Conservation (phyloP, 2,113 vertebrate genomes). For the Petrocephalus zakoni region DNA sequence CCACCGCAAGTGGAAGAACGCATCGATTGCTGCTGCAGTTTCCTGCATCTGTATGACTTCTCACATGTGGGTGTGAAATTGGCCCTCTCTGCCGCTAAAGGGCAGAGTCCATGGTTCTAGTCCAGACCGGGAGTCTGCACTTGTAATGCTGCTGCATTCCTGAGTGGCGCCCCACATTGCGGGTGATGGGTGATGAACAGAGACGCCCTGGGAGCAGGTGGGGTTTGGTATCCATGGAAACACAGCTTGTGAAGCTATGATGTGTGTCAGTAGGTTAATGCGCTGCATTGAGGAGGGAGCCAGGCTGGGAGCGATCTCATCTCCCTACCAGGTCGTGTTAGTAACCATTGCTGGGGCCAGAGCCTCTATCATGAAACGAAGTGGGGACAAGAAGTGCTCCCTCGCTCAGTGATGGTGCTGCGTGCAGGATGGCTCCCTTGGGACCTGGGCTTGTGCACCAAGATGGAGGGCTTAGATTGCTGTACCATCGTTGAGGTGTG, state of each 20-base stretch:
- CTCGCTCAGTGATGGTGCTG: too few relatives aligned
- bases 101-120: neutral
- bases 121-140: neutral
- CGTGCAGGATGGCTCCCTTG: neutral
- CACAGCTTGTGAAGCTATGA: neutral
- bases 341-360: neutral
- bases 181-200: neutral
- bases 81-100: neutral
- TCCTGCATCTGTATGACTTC: neutral
- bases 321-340: neutral
- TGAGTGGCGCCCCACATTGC: neutral
- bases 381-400: neutral
- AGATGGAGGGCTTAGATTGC: neutral
- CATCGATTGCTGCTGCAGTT: neutral
- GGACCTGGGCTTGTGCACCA: neutral
- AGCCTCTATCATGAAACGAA: neutral
- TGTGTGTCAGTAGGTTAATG: constrained; percentile 16
- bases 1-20: neutral
- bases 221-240: neutral
- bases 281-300: neutral
- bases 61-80: neutral
- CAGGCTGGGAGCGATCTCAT: neutral
- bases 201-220: neutral
- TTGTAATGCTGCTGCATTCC: neutral
- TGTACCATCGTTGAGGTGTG: neutral